These are phyloP conservation scores for Anas bahamensis DNA, from an alignment of 2,797 vertebrate genomes.

Conservation along the genomic window DNA sequence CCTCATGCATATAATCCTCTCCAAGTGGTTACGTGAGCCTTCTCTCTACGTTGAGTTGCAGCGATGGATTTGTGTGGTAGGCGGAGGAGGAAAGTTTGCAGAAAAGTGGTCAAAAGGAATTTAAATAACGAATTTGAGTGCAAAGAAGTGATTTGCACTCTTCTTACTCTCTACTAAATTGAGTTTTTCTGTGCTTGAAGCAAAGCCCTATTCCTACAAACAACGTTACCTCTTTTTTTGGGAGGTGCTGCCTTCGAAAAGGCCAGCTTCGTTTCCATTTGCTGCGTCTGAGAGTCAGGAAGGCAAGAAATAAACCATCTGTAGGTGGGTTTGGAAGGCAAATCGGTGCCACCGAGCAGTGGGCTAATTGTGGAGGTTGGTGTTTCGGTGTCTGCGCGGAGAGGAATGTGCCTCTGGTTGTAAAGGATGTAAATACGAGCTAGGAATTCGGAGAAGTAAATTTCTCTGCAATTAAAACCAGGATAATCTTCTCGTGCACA, in stretches of 20 bases:
- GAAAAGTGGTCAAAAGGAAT: not conserved
- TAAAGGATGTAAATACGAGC: not conserved
- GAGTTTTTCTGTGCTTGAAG: not conserved
- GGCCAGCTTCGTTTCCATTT: not conserved
- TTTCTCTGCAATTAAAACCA: not conserved
- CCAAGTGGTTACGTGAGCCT: not conserved
- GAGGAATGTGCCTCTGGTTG: not conserved
- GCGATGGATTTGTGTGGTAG: not conserved
- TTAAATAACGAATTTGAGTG: not conserved
- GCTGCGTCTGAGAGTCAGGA: not conserved
- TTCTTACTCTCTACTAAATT: not conserved
- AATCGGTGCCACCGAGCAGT: not conserved
- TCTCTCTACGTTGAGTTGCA: fast-evolving
- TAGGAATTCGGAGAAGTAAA: not conserved
- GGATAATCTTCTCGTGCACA: not conserved
- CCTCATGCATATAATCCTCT: not conserved
- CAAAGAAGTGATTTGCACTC: not conserved
- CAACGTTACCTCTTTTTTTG: not conserved
- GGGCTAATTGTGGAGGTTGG: too few species aligned
- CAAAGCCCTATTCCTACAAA: fast-evolving
- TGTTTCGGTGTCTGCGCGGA: fast-evolving
- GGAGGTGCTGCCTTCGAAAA: not conserved
- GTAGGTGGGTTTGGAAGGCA: not conserved
- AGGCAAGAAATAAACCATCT: not conserved
- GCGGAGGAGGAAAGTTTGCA: not conserved